Evolutionary conservation across 2,797 vertebrate species (phyloP).

Genomic region (Dendrocincla tyrannina): DNA sequence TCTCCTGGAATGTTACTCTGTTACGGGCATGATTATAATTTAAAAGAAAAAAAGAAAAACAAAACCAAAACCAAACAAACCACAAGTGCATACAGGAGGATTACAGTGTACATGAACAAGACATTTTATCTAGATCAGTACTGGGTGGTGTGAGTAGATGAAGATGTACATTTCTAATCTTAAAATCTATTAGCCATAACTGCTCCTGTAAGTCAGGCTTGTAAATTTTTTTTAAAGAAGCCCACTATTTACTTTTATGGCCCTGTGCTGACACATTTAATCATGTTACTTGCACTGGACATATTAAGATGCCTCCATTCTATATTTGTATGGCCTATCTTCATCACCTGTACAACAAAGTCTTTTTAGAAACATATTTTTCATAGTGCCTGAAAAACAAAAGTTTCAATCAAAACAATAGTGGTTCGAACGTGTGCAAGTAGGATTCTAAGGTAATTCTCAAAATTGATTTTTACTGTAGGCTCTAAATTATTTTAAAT

Average conservation of each 20-base stretch:
- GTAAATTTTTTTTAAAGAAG: not conserved
- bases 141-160: not conserved
- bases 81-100: not conserved
- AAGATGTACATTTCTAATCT: not conserved
- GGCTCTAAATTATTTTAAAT: conserved; percentile 10
- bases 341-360: not conserved
- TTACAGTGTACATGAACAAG: not conserved
- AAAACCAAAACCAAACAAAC: not conserved
- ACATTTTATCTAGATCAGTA: not conserved
- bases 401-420: not conserved
- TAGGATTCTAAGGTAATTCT: not conserved
- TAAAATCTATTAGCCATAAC: not conserved
- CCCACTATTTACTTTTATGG: not conserved
- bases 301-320: not conserved
- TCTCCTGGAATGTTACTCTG: not conserved
- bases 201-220: not conserved
- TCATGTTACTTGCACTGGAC: not conserved
- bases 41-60: not conserved
- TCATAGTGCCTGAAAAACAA: not conserved
- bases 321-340: not conserved
- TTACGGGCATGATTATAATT: not conserved
- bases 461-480: conserved; percentile 3
- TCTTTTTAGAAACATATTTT: not conserved
- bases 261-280: not conserved
- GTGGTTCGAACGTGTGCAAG: not conserved